Evolutionary conservation across 2,888 invertebrate genomes (phyloP), one percentile per base, ranked within the genome.

Genomic region (Mythimna albipuncta): DNA sequence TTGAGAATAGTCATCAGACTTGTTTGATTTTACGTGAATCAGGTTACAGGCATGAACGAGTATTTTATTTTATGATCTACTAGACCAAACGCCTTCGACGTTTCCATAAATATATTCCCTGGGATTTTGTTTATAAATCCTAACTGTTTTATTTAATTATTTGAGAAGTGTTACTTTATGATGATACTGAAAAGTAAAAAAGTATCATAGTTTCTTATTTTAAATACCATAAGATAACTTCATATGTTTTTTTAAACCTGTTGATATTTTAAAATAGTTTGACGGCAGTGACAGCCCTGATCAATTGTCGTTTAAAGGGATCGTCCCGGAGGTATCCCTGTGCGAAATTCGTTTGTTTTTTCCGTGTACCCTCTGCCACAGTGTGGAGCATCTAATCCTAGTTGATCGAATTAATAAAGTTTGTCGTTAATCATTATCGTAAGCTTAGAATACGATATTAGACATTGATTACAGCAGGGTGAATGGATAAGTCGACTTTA

Each of bases 351-450:
- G 94, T 94, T 95, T 95, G 94, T 95, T 96, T 95, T 95, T 95
- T 95, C 92, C 89, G 88, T 89, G 88, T 89, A 88, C 93, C 93
- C 92, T 91, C 87, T 87, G 89, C 91, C 91, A 68, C 91, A 88
- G 89, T 85, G 85, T 88, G 90, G 87, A 90, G 89, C 88, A 88
- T 91, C 91, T 96, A 96, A 96, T 95, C 95, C 95, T 77, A 85
- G 90, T 88, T 92, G 93, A 95, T 95, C 94, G 95, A 95, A 96
- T 96, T 96, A 96, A 95, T 95, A 94, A 93, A 93, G 91, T 93
- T 92, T 92, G 95, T 95, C 96, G 96, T 96, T 95, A 92, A 95
- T 96, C 96, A 96, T 96, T 95, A 95, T 94, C 87, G 94, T 95
- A 93, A 95, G 94, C 95, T 93, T 87, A 90, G 95, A 94, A 94